These are phyloP conservation scores for Gymnarchus niloticus DNA, from an alignment of 2,113 vertebrate species.

Conservation along the genomic window DNA sequence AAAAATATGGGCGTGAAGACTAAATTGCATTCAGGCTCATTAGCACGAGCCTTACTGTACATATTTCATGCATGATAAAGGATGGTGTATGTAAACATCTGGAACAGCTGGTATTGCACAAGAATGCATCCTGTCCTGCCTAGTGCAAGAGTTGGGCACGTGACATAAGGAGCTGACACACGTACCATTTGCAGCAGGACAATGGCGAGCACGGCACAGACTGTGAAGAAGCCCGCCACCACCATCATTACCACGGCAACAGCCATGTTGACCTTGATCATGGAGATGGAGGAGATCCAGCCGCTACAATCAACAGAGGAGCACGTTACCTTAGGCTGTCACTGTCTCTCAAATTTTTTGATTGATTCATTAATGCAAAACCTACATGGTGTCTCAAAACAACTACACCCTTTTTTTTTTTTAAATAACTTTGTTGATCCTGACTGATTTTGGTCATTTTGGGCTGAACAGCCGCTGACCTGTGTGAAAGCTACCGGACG, in stretches of 20 bases:
- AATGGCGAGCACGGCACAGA: constrained; percentile 70
- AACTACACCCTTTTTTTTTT: too few species aligned
- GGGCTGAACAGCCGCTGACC: too few species aligned
- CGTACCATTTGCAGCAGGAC: constrained; percentile 88
- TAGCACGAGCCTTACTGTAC: background rate
- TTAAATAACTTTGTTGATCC: too few species aligned
- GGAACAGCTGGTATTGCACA: background rate
- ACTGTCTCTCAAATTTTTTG: too few species aligned
- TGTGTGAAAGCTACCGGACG: too few species aligned
- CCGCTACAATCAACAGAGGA: constrained; percentile 62
- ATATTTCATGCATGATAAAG: background rate
- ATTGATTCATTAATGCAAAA: too few species aligned
- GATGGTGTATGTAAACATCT: background rate
- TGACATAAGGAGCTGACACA: constrained; percentile 16
- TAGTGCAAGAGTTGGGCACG: background rate
- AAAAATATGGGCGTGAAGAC: background rate
- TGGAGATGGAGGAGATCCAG: constrained; percentile 79
- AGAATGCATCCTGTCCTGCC: background rate
- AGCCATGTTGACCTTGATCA: constrained; percentile 48
- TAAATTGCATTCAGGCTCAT: background rate
- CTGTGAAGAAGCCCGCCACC: constrained; percentile 85
- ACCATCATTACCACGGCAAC: constrained; percentile 89
- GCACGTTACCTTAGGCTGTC: background rate
- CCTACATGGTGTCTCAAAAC: too few species aligned
- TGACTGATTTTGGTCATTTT: too few species aligned